phyloP scores from a whole-genome alignment of 2,888 invertebrate species.

The Octonoba sinensis region DNA sequence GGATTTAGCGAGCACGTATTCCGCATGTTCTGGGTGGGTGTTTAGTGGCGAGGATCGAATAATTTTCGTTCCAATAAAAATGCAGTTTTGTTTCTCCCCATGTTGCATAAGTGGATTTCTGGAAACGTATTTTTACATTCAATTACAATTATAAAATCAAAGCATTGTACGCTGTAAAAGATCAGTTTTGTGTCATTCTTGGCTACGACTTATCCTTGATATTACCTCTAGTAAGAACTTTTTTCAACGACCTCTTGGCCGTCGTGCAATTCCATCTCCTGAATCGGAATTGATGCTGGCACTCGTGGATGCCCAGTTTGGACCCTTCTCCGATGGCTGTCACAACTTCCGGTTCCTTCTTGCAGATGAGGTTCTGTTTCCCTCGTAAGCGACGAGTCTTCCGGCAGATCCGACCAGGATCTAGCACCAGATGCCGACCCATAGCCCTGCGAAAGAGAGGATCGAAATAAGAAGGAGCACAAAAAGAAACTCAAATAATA shows the following conservation, averaged over 20 bases:
- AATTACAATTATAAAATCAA: too few relatives aligned
- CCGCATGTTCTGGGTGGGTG: too few relatives aligned
- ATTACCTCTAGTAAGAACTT: conserved; percentile 86
- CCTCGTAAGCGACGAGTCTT: conserved; percentile 84
- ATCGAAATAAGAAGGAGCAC: neutral
- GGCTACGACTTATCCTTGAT: neutral
- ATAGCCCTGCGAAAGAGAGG: conserved; percentile 69
- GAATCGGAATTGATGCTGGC: conserved; percentile 87
- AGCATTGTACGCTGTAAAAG: too few relatives aligned
- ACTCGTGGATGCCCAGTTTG: conserved; percentile 85
- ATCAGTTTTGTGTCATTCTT: neutral
- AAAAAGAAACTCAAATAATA: too few relatives aligned
- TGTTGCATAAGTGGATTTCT: too few relatives aligned
- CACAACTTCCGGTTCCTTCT: conserved; percentile 84
- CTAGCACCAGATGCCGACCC: conserved; percentile 86
- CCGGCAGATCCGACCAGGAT: conserved; percentile 89
- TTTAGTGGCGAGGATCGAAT: too few relatives aligned
- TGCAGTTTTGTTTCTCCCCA: too few relatives aligned
- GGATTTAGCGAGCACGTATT: too few relatives aligned
- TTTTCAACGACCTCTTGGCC: conserved; percentile 83
- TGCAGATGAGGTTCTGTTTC: conserved; percentile 78
- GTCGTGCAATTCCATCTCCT: conserved; percentile 92
- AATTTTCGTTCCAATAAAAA: too few relatives aligned
- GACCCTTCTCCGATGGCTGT: conserved; percentile 87
- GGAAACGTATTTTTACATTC: too few relatives aligned